Conservation (phyloP, 2,797 vertebrate species). For the Crocodylus rhombifer region DNA sequence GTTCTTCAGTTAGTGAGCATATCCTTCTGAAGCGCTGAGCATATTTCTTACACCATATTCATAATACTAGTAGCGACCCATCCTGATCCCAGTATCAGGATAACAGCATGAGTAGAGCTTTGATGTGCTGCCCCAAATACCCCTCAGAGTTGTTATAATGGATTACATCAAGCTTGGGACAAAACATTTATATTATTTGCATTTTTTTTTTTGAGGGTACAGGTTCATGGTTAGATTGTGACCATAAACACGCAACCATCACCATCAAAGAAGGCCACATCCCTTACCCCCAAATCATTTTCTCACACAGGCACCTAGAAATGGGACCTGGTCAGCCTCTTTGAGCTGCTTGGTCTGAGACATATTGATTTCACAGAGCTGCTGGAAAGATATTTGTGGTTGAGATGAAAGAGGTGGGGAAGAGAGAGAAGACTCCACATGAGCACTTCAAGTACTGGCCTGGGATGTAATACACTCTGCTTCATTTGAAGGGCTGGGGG, state of each 20-base stretch:
- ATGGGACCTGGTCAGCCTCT: too few relatives aligned
- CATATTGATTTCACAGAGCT: too few relatives aligned
- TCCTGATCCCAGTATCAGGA: neutral
- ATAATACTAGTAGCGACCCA: neutral
- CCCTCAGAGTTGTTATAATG: neutral
- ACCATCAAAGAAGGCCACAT: neutral
- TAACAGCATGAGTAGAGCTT: neutral
- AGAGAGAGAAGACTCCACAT: too few relatives aligned
- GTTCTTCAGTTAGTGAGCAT: too few relatives aligned
- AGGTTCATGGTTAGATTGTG: neutral
- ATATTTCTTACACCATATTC: neutral
- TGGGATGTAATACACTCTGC: too few relatives aligned
- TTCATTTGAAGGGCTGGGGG: too few relatives aligned
- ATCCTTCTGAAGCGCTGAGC: neutral
- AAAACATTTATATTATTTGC: neutral
- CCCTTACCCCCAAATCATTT: neutral
- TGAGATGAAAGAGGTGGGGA: too few relatives aligned
- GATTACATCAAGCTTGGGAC: neutral
- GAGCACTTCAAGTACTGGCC: too few relatives aligned
- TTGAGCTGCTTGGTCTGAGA: too few relatives aligned
- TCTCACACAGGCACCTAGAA: neutral
- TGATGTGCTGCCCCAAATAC: neutral
- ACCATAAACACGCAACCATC: too few relatives aligned
- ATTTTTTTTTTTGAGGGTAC: neutral
- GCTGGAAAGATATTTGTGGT: too few relatives aligned